Evolutionary conservation across 2,888 invertebrate genomes (phyloP).

Genomic region (Cerceris rybyensis): DNA sequence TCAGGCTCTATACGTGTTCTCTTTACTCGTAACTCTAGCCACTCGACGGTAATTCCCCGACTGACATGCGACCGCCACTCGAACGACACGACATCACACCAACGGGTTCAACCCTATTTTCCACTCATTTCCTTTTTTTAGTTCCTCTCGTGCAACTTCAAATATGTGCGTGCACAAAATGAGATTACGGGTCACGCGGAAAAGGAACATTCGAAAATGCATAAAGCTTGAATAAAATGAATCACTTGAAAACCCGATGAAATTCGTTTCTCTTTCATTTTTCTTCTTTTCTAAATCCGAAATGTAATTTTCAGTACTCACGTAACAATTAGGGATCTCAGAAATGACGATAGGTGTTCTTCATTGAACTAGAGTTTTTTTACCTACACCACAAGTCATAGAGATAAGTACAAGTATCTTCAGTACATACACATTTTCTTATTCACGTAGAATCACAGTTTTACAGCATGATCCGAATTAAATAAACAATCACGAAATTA

Average conservation of each 20-base stretch:
- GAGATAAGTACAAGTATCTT: not conserved
- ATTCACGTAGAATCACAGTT: not conserved
- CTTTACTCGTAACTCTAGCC: slow-evolving; percentile 72
- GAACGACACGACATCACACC: slow-evolving; percentile 74
- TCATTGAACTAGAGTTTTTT: not conserved
- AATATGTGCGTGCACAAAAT: slow-evolving; percentile 55
- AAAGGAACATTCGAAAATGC: slow-evolving; percentile 21
- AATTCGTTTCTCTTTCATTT: not conserved
- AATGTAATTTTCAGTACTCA: slow-evolving; percentile 8
- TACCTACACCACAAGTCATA: not conserved
- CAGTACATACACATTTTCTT: not conserved
- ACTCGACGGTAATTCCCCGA: slow-evolving; percentile 77
- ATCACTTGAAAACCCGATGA: not conserved
- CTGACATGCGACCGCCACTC: slow-evolving; percentile 78
- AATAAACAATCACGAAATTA: no score
- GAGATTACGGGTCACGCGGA: slow-evolving; percentile 10
- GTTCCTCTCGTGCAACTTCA: slow-evolving; percentile 28
- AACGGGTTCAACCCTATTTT: slow-evolving; percentile 51
- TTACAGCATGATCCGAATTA: no score
- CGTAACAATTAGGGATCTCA: not conserved
- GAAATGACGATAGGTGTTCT: not conserved
- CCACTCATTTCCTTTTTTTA: slow-evolving; percentile 37
- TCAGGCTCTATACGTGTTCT: slow-evolving; percentile 66
- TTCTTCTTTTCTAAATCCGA: not conserved
- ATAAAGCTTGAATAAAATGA: slow-evolving; percentile 20